Conservation (phyloP, 2,797 vertebrate species). For the Spinus pinus region DNA sequence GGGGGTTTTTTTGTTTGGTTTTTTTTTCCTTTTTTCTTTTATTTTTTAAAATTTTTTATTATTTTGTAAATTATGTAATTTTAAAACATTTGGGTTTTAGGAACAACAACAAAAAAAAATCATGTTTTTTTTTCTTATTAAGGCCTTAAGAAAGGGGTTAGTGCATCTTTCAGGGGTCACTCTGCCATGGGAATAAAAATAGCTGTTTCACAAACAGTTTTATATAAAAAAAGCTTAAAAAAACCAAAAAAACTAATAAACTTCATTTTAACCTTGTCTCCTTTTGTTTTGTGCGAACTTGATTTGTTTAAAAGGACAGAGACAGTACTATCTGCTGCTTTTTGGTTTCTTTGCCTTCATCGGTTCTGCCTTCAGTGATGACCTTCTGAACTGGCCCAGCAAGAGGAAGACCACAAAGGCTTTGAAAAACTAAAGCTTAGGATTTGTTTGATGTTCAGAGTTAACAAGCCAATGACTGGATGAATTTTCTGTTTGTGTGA, state of each 20-base stretch:
- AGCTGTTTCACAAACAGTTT: constrained; percentile 86
- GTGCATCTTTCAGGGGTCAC: constrained; percentile 84
- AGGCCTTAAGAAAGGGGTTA: constrained; percentile 85
- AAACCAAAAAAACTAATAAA: constrained; percentile 79
- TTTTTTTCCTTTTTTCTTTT: background rate
- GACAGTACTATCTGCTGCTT: constrained; percentile 45
- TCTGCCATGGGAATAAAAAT: constrained; percentile 81
- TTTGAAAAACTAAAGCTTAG: constrained; percentile 17
- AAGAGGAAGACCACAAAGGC: constrained; percentile 23
- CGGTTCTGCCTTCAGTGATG: constrained; percentile 37
- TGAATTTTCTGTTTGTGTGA: background rate
- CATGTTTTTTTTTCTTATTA: constrained; percentile 65
- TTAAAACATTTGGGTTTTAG: constrained; percentile 75
- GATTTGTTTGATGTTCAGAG: constrained; percentile 23
- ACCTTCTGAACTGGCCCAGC: constrained; percentile 34
- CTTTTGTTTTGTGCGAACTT: constrained; percentile 68
- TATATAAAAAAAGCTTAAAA: constrained; percentile 81
- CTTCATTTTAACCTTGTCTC: constrained; percentile 84
- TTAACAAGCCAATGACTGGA: constrained; percentile 25
- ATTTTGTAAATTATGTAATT: constrained; percentile 76
- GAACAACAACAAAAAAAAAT: constrained; percentile 45
- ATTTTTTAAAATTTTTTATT: background rate
- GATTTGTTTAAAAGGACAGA: constrained; percentile 59
- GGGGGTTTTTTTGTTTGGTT: background rate
- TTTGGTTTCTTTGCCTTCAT: constrained; percentile 54